Evolutionary conservation across 2,888 invertebrate species (phyloP).

Genomic region (Drosophila leonis): DNA sequence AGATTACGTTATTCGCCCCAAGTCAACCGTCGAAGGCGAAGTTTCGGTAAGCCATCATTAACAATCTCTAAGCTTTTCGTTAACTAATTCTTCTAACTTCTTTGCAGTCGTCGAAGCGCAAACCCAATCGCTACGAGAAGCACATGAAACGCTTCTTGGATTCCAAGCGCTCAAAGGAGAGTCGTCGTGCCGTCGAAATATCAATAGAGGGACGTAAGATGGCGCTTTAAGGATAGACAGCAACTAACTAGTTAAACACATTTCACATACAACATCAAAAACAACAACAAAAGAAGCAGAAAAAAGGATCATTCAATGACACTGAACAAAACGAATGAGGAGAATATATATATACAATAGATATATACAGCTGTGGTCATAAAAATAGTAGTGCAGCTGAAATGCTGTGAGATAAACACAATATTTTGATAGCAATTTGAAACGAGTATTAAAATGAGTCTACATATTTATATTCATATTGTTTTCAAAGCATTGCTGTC

Average conservation of each 20-base stretch:
- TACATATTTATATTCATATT: no score
- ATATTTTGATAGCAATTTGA: no score
- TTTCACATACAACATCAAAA: constrained; percentile 22
- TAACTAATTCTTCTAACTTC: neutral
- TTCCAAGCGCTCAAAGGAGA: constrained; percentile 91
- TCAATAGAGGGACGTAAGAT: constrained; percentile 98
- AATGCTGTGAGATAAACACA: no score
- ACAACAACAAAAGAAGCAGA: neutral
- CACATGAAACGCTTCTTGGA: constrained; percentile 97
- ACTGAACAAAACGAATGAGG: constrained; percentile 49
- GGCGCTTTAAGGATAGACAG: constrained; percentile 89
- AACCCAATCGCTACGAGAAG: constrained; percentile 95
- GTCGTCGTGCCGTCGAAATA: constrained; percentile 95
- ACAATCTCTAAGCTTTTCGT: neutral
- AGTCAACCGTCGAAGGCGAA: constrained; percentile 95
- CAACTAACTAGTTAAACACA: constrained; percentile 18
- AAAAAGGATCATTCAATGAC: constrained; percentile 8
- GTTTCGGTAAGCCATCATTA: constrained; percentile 89
- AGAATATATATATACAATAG: no score
- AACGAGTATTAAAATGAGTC: no score
- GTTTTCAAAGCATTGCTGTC: no score
- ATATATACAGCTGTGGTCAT: constrained; percentile 23
- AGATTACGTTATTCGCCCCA: constrained; percentile 98
- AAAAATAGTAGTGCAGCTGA: no score
- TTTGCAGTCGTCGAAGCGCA: constrained; percentile 90